Evolutionary conservation across 2,797 vertebrate species (phyloP), one percentile per base, ranked within the genome.

Genomic region (Gambusia yucatana): DNA sequence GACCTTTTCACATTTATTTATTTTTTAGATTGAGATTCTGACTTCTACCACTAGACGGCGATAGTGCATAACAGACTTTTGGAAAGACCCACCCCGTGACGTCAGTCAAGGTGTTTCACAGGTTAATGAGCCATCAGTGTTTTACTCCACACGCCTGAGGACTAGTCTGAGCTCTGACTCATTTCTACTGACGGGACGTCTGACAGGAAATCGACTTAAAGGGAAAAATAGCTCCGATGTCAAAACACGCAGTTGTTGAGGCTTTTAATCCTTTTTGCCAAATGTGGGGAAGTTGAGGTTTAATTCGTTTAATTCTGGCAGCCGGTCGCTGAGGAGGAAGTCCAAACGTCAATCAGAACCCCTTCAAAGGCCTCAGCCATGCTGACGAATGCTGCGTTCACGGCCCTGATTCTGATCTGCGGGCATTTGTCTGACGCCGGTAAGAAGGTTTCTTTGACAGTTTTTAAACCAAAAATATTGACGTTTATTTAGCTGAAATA

Each of bases 251-350:
- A 65, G 0, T 2, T 36, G 33, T 4, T 22, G 33, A 65, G 33
- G 33, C 4, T 41, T 69, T 43, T 69, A 6, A n/a, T 44, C 6
- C 2, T 43, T 22, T 48, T 22, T 22, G 11, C 71, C 30, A 72
- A 72, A 33, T 48, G 83, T 44, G 72, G 41, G 41, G 63, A 33
- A 63, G 78, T 2, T 10, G 75, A 77, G 78, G 43, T 65, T 44
- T 41, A 7, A 47, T 72, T 46, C 2, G 17, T 59, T 57, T n/a
- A n/a, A 7, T 22, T 48, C n/a, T 0, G 70, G 61, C 17, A 39
- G 17, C 20, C 33, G 2, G 63, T 41, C 4, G 41, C 67, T 44
- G 67, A 44, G 25, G 67, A 44, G 67, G 67, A 70, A 44, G 41
- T 17, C 44, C 72, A 46, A 48, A 41, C 6, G 17, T 57, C 28